Conservation (phyloP, 2,113 vertebrate genomes). For the Brachionichthys hirsutus region DNA sequence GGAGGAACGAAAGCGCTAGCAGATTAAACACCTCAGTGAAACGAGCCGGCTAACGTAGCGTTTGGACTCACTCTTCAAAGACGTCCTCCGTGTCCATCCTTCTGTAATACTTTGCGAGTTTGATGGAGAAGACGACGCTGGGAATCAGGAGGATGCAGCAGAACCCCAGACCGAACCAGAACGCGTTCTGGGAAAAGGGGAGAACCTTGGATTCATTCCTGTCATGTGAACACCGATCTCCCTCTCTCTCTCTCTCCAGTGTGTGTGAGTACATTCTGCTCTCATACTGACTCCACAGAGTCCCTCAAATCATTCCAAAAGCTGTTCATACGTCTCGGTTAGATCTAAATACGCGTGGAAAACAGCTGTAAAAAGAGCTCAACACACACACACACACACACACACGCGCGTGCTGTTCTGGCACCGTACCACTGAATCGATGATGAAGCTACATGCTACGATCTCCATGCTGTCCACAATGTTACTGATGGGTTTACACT, state of each 20-base stretch:
- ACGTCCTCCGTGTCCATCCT: constrained; percentile 98
- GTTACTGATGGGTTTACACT: constrained; percentile 92
- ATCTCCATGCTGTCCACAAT: constrained; percentile 87
- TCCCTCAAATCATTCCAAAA: constrained; percentile 46
- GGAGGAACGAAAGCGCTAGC: constrained; percentile 18
- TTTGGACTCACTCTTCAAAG: constrained; percentile 90
- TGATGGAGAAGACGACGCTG: constrained; percentile 87
- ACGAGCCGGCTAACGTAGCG: background rate
- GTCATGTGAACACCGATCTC: no score
- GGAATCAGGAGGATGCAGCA: constrained; percentile 89
- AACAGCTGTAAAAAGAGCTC: constrained; percentile 32
- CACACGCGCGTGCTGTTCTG: constrained; percentile 7
- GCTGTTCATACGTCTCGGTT: constrained; percentile 26
- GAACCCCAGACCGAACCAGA: constrained; percentile 93
- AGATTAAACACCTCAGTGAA: background rate
- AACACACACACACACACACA: constrained; percentile 14
- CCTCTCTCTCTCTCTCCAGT: constrained; percentile 35
- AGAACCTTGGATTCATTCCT: no score
- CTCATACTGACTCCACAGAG: constrained; percentile 25
- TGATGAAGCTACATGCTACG: constrained; percentile 85
- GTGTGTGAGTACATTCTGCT: constrained; percentile 48
- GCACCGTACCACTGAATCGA: constrained; percentile 92
- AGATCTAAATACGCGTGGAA: constrained; percentile 17
- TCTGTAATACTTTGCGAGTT: constrained; percentile 88
- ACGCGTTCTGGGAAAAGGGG: constrained; percentile 83